A percentile compares a stretch with the other conserved stretches of the same genome.
Conservation (phyloP, 2,888 invertebrate species). For the Chrysolina oricalcia region DNA sequence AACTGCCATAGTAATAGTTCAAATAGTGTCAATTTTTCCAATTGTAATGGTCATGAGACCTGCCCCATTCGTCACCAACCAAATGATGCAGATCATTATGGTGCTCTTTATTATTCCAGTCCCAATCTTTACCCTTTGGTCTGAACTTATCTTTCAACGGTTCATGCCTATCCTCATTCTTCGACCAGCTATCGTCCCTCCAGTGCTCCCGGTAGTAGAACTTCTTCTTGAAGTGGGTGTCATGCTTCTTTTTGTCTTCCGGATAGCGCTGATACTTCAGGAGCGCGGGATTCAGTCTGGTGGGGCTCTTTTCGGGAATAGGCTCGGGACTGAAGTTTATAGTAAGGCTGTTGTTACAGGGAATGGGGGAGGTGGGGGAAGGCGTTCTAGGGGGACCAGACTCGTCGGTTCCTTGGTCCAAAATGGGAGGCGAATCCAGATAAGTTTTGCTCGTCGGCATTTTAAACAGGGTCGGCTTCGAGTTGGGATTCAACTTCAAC, state of each 20-base stretch:
- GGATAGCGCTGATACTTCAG: conserved; percentile 77
- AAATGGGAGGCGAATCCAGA: conserved; percentile 72
- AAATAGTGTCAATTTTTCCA: conserved; percentile 68
- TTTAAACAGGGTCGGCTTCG: conserved; percentile 68
- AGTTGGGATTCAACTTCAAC: conserved; percentile 67
- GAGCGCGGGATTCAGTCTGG: conserved; percentile 73
- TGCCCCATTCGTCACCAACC: conserved; percentile 61
- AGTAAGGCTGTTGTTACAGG: conserved; percentile 67
- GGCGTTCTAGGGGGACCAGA: conserved; percentile 75
- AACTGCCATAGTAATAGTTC: conserved; percentile 55
- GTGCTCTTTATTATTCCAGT: conserved; percentile 74
- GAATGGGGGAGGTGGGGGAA: conserved; percentile 73
- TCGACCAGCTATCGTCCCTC: conserved; percentile 71
- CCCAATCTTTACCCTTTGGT: conserved; percentile 84
- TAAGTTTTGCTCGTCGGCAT: conserved; percentile 71
- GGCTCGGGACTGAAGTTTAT: conserved; percentile 66
- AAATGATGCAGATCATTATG: conserved; percentile 48
- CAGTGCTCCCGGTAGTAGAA: conserved; percentile 82
- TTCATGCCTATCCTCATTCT: conserved; percentile 59
- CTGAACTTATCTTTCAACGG: conserved; percentile 78
- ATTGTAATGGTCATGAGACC: conserved; percentile 64
- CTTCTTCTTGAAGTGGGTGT: conserved; percentile 88
- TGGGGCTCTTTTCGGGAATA: conserved; percentile 66
- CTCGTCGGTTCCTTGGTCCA: conserved; percentile 71
- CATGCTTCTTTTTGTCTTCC: conserved; percentile 71